Base-by-base conservation (phyloP, 2,888 invertebrate species). In the Ramazzottius varieornatus region DNA sequence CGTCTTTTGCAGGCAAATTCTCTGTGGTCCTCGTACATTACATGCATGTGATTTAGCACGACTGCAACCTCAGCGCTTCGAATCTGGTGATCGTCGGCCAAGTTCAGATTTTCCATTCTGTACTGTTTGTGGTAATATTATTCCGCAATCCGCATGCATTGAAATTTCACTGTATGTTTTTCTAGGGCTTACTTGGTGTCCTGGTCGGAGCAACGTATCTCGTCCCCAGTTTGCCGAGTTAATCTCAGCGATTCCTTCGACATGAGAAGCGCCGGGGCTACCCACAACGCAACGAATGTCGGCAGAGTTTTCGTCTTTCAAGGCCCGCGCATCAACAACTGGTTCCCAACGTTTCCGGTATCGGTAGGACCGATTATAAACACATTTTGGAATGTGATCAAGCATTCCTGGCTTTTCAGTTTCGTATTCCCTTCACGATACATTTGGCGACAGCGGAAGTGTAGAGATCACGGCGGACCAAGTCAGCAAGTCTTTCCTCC, bases 191-290 rank as follows among this genome's bases (percentile, higher is more conserved):
- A 89, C 77, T 79, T 90, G 71, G 83, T 86, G 73, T 86, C 86
- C 67, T 90, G 89, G 89, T 78, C 90, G 73, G 88, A 89, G 75
- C 89, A 90, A 76, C 88, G 89, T 77, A 86, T 88, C 32, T 87
- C 88, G 64, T 90, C 89, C 77, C 89, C 90, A 16, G 89, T 88
- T 33, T 90, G 90, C 76, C 82, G 89, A 4, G 29, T 29, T 24
- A 54, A 4, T 29, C 54, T 54, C n/a, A 54, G n/a, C n/a, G 71
- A 70, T 69, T 70, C 73, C 1, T 70, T 76, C 63, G 64, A 69
- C 46, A 69, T 70, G 64, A 68, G 70, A 8, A 67, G 68, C 63
- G 68, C 68, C 2, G 68, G 70, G 65, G 67, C 68, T 2, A 34
- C 40, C n/a, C 67, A 69, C 24, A 67, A 68, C 33, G 67, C 66